Evolutionary conservation across 2,888 invertebrate species (phyloP).

Genomic region (Drosophila limbata): DNA sequence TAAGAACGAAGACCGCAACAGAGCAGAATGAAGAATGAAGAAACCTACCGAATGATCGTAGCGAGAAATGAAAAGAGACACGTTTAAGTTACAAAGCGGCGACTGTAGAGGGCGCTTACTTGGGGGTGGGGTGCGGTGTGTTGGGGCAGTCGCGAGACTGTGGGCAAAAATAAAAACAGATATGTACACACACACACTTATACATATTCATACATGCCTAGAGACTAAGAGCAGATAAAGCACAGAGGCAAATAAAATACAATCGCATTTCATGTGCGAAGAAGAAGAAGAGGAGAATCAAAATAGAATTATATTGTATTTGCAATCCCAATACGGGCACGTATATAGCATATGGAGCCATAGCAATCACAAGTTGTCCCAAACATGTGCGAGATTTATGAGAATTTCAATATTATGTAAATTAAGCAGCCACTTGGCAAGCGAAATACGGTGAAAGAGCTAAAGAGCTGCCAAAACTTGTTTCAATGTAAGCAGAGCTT

Average conservation of each 20-base stretch:
- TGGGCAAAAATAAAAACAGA: slow-evolving; percentile 54
- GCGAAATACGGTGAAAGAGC: slow-evolving; percentile 2
- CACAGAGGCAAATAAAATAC: slow-evolving; percentile 34
- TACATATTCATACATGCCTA: not conserved
- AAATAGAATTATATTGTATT: slow-evolving; percentile 25
- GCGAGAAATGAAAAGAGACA: slow-evolving; percentile 35
- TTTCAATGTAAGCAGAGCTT: slow-evolving; percentile 20
- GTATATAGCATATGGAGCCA: slow-evolving; percentile 32
- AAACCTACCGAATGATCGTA: slow-evolving; percentile 27
- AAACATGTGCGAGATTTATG: slow-evolving; percentile 51
- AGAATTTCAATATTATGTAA: slow-evolving; percentile 59
- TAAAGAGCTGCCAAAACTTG: slow-evolving; percentile 23
- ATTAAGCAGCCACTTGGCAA: slow-evolving; percentile 37
- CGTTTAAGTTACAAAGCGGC: slow-evolving; percentile 33
- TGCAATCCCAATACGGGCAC: slow-evolving; percentile 44
- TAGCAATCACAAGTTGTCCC: slow-evolving; percentile 31
- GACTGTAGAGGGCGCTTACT: slow-evolving; percentile 10
- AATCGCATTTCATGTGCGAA: slow-evolving; percentile 25
- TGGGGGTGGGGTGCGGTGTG: slow-evolving; percentile 3
- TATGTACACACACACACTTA: slow-evolving; percentile 33
- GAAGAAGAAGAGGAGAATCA: not conserved
- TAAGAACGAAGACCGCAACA: slow-evolving; percentile 39
- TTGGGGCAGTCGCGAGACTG: slow-evolving; percentile 39
- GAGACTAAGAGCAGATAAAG: slow-evolving; percentile 37
- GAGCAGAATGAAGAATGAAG: slow-evolving; percentile 7